Conservation (phyloP, 92 coral and sea anemone genomes). For the Pocillopora grandis region DNA sequence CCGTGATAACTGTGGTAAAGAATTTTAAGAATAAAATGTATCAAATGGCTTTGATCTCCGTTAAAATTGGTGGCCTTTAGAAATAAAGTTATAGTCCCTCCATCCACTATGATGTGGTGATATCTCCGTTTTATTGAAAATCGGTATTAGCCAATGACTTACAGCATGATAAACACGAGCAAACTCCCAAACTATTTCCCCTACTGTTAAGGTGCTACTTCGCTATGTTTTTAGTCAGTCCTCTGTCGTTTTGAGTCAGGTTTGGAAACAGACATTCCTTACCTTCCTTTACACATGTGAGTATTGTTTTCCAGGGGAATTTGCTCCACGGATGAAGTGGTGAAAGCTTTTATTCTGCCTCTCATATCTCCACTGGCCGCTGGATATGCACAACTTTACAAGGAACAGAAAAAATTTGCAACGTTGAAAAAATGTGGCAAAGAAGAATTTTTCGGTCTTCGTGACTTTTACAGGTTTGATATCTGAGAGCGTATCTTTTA, state of each 20-base stretch:
- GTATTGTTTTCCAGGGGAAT: constrained; percentile 70
- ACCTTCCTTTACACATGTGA: neutral
- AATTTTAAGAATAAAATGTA: too few relatives aligned
- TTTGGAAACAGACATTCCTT: neutral
- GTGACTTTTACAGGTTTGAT: constrained; percentile 86
- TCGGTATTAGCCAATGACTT: neutral
- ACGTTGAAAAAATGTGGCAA: constrained; percentile 60
- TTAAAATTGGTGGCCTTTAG: too few relatives aligned
- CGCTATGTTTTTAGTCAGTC: too few relatives aligned
- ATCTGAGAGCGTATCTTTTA: neutral
- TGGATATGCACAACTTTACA: constrained; percentile 72
- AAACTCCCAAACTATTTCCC: too few relatives aligned
- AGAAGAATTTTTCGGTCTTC: constrained; percentile 86
- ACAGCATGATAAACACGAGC: too few relatives aligned
- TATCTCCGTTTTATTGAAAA: too few relatives aligned
- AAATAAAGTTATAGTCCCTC: too few relatives aligned
- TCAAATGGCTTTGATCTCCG: too few relatives aligned
- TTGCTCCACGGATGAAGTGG: constrained; percentile 59
- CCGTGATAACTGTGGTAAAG: too few relatives aligned
- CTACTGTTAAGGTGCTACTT: too few relatives aligned
- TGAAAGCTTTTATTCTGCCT: constrained; percentile 27
- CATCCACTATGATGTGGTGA: too few relatives aligned
- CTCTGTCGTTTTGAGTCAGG: too few relatives aligned
- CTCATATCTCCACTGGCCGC: constrained; percentile 61
- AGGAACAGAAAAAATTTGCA: constrained; percentile 55